These are phyloP conservation scores for Sapajus apella DNA, from an alignment of 2,113 vertebrate species.

Conservation along the genomic window DNA sequence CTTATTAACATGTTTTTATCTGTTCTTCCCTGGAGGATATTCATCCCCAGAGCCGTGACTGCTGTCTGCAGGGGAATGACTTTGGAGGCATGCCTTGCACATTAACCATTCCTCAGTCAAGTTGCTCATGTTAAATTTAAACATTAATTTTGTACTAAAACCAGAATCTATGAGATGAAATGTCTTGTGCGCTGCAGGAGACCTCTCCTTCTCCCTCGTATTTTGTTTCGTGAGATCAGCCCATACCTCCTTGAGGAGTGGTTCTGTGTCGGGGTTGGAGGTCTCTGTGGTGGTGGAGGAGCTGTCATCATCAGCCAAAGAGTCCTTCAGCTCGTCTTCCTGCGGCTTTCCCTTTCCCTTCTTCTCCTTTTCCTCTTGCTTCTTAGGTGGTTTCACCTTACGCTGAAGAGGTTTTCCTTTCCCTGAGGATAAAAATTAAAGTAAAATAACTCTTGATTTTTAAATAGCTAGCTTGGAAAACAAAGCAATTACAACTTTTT, in stretches of 20 bases:
- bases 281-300: constrained; percentile 99
- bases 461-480: constrained; percentile 39
- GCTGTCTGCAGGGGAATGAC: not conserved
- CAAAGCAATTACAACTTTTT: not conserved
- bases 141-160: not conserved
- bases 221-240: not conserved
- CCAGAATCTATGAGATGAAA: rapidly evolving
- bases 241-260: constrained; percentile 92
- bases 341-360: constrained; percentile 89
- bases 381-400: constrained; percentile 92
- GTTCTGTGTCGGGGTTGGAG: constrained; percentile 96
- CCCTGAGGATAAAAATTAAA: constrained; percentile 77
- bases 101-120: not conserved
- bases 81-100: not conserved
- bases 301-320: constrained; percentile 95
- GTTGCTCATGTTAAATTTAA: rapidly evolving
- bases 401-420: constrained; percentile 91
- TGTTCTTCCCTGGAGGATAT: not conserved
- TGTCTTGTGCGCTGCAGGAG: not conserved
- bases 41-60: not conserved
- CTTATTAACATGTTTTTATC: not conserved
- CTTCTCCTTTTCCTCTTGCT: constrained; percentile 92
- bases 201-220: not conserved
- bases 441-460: not conserved
- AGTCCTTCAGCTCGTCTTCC: constrained; percentile 94